Percentiles rank a stretch among this genome's conserved stretches.
These are phyloP conservation scores for Probosciger aterrimus DNA, from an alignment of 2,113 vertebrate genomes.

Conservation along the genomic window DNA sequence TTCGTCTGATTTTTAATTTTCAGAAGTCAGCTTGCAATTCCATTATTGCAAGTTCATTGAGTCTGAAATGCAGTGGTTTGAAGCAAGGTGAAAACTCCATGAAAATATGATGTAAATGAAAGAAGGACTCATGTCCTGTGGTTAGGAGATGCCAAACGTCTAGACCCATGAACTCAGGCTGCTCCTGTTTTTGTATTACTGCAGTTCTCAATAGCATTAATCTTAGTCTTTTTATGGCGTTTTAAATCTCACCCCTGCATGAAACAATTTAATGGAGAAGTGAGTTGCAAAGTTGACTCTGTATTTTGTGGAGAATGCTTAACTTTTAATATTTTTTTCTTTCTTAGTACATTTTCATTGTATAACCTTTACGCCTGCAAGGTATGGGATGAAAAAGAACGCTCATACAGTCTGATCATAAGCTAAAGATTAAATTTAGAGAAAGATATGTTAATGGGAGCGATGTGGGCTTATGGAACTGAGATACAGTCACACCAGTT, in stretches of 20 bases:
- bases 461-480: rapidly evolving
- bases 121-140: not conserved
- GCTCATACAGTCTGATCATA: not conserved
- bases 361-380: not conserved
- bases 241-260: not conserved
- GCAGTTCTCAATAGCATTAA: not conserved
- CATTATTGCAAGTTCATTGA: not conserved
- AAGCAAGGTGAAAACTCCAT: not conserved
- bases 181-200: not conserved
- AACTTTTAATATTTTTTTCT: not conserved
- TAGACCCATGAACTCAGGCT: not conserved
- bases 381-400: not conserved
- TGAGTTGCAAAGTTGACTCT: not conserved
- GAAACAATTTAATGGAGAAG: not conserved
- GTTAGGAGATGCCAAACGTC: not conserved
- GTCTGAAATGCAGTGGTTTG: not conserved
- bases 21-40: not conserved
- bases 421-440: not conserved
- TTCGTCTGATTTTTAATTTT: conserved; percentile 3
- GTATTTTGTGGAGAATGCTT: not conserved
- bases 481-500: not conserved
- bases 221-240: not conserved
- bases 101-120: not conserved
- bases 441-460: not conserved
- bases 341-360: not conserved